Conservation (phyloP, 2,888 invertebrate genomes). For the Doris montereyensis region DNA sequence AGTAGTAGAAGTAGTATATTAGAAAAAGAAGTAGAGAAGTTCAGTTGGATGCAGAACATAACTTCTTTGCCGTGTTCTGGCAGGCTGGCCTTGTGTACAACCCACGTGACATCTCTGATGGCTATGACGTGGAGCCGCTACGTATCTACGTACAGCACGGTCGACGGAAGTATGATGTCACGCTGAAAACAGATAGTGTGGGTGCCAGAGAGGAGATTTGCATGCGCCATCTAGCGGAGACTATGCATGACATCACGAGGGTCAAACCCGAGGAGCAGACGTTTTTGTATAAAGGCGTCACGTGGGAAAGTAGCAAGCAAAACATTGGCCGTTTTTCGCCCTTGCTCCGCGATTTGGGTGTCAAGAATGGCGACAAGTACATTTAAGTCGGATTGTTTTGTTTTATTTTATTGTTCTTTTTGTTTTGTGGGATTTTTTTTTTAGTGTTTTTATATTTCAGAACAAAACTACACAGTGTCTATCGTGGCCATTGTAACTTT, state of each 20-base stretch:
- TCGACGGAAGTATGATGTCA: conserved; percentile 8
- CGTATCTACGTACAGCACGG: conserved; percentile 26
- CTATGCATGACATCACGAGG: conserved; percentile 16
- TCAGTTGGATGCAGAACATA: no score
- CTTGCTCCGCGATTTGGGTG: conserved; percentile 14
- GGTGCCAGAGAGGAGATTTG: conserved; percentile 28
- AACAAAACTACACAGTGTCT: no score
- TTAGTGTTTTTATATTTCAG: no score
- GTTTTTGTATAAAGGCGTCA: conserved; percentile 22
- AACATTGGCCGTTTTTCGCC: conserved; percentile 38
- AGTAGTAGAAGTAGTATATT: background rate
- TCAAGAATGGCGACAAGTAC: conserved; percentile 37
- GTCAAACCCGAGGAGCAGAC: conserved; percentile 32
- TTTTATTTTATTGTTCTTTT: no score
- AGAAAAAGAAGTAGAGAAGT: background rate
- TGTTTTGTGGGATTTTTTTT: no score
- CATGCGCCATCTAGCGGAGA: conserved; percentile 37
- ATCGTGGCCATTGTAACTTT: no score
- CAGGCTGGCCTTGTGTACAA: no score
- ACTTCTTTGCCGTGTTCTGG: no score
- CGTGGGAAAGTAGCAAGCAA: conserved; percentile 36
- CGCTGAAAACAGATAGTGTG: conserved; percentile 11
- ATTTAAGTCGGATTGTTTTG: no score
- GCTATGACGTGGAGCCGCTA: conserved; percentile 30
- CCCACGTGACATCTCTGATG: no score